Conservation (phyloP, 2,113 vertebrate genomes). For the Mormoops blainvillei region DNA sequence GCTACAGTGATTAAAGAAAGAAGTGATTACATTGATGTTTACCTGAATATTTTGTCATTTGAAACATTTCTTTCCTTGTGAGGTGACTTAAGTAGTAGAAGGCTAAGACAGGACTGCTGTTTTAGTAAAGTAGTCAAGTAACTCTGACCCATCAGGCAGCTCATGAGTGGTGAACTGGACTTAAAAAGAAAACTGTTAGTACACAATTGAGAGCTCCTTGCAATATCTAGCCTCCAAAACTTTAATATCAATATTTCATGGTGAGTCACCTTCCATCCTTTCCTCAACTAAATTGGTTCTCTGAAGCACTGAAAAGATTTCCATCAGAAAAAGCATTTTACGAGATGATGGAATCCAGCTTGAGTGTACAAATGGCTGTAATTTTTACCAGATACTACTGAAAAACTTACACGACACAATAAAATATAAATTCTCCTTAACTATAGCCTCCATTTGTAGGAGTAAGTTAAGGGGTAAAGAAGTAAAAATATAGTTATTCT, state of each 20-base stretch:
- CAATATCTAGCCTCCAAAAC: background rate
- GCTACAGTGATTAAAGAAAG: background rate
- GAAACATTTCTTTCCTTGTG: background rate
- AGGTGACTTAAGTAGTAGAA: background rate
- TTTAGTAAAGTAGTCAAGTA: background rate
- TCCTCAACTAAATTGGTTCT: constrained; percentile 59
- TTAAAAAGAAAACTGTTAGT: background rate
- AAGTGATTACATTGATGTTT: background rate
- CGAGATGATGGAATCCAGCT: background rate
- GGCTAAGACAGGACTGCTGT: background rate
- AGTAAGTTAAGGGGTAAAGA: background rate
- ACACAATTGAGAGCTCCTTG: constrained; percentile 38
- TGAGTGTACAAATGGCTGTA: background rate
- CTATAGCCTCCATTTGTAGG: background rate
- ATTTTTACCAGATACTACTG: constrained; percentile 9
- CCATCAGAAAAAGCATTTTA: constrained; percentile 43
- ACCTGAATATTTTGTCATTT: background rate
- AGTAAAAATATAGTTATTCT: background rate
- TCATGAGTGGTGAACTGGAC: background rate
- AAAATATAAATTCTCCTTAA: constrained; percentile 47
- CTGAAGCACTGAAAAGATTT: constrained; percentile 40
- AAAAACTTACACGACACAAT: background rate
- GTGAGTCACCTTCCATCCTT: background rate
- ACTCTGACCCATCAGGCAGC: background rate
- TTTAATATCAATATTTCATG: constrained; percentile 22